Base-by-base conservation (phyloP, 64 coral and sea anemone genomes). In the Dendronephthya gigantea region DNA sequence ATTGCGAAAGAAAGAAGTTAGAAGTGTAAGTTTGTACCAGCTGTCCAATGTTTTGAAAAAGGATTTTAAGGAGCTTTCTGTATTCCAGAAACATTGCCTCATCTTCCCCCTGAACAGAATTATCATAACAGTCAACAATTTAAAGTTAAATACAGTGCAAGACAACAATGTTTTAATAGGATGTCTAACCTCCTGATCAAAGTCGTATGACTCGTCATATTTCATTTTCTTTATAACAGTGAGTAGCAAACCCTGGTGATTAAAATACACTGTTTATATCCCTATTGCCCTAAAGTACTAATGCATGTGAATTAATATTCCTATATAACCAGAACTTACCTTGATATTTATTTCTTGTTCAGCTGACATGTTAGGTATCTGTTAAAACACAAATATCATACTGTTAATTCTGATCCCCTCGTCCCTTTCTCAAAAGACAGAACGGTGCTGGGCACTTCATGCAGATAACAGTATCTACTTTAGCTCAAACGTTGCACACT, bases 31-130 rank as follows among this genome's bases (percentile, higher is more conserved):
- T n/a, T n/a, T 50, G 6, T 97, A 97, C 94, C 89, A 93, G 82
- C 70, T 98, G 95, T 59, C 92, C 87, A 83, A 92, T 91, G 50
- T 98, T 98, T 66, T 98, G 92, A 98, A 98, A 98, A 27, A 98
- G 35, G 35, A 98, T 86, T 89, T 98, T 98, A 55, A 98, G 82
- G 56, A 93, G 89, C 27, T 98, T 98, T 87, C 95, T 93, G 56
- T 89, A 98, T 50, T 98, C 95, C 16, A 98, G 85, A 49, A 98
- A 98, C 95, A 98, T 98, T 1, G 89, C 92, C 90, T 98, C 95
- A 76, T 98, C 95, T 89, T 98, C 95, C 41, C 89, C 92, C 95
- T 98, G 70, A 6, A 81, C 82, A 17, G 2, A 29, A 83, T 35
- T 25, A 74, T 74, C 68, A 79, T 28, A 19, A 84, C 31, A 33